Percentiles rank a stretch among this genome's conserved stretches.
phyloP scores from a whole-genome alignment of 2,888 invertebrate genomes.

The Papilio gigon region DNA sequence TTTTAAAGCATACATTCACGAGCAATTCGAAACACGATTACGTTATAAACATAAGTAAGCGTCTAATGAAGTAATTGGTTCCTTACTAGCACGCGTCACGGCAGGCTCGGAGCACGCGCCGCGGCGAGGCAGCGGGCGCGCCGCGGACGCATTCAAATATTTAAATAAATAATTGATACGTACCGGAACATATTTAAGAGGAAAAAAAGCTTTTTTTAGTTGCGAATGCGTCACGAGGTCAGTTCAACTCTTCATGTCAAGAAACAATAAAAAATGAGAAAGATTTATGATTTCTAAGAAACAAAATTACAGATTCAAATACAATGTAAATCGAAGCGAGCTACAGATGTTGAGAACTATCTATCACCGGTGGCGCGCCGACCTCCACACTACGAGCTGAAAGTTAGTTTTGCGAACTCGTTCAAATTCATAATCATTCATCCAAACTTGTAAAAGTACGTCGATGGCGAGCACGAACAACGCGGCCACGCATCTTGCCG shows the following conservation, averaged over 20 bases:
- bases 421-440: background rate
- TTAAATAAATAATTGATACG: background rate
- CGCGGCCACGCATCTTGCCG: conserved; percentile 56
- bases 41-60: conserved; percentile 38
- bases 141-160: conserved; percentile 16
- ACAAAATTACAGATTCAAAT: background rate
- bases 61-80: conserved; percentile 39
- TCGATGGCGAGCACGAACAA: conserved; percentile 54
- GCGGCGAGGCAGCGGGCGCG: too few relatives aligned
- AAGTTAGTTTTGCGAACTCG: background rate
- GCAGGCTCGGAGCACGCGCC: background rate
- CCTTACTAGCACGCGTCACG: conserved; percentile 32
- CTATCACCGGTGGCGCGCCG: background rate
- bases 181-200: background rate
- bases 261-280: background rate
- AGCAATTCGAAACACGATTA: conserved; percentile 33
- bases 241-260: background rate
- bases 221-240: background rate
- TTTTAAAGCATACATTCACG: conserved; percentile 24
- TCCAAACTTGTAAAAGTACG: background rate
- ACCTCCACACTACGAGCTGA: background rate
- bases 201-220: background rate
- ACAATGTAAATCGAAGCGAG: too few relatives aligned
- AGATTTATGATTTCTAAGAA: too few relatives aligned
- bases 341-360: background rate